Base-by-base conservation (phyloP, 2,113 vertebrate genomes). In the Hoplias malabaricus region DNA sequence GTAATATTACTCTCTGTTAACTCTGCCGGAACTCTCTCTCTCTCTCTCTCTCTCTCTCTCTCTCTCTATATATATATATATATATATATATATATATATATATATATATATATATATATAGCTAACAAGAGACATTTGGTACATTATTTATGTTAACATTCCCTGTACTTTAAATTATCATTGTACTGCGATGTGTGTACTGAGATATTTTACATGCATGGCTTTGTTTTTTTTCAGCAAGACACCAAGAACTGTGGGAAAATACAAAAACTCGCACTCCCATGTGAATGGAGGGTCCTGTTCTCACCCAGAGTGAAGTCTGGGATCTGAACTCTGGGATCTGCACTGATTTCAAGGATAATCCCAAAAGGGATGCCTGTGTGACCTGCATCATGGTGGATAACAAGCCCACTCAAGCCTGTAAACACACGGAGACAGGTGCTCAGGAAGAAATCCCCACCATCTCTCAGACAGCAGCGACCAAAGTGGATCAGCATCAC, bases 241-340 rank as follows among this genome's bases (percentile, higher is more conserved):
- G 1, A 19, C 14, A 62, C 29, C 27, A 59, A 19, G 29, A 36
- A 31, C 38, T 29, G 4, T 23, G 25, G 34, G 69, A 50, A 66
- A 42, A 56, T 25, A 61, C 34, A 42, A 69, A 68, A 27, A 50
- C 43, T 85, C 27, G 61, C 79, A 80, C 25, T 31, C 75, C 42
- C 34, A 12, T 29, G 6, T 74, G 33, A 34, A 82, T 76, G 77
- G 77, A 82, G 62, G 69, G 77, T 70, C 68, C 71, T 31, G 12
- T 75, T 40, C 65, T 75, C 25, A 75, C 78, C 25, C 67, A 78
- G 16, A 73, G n/a, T 43, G 72, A 71, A 70, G 56, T 75, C 56
- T 78, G 78, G 65, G 75, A 80, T 56, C 16, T 75, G 42, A 54
- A 21, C 42, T 66, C 54, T 1, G 34, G 31, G 27, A 71, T 75